phyloP scores from a whole-genome alignment of 1,140 invertebrate genomes.

The Brachionus plicatilis region DNA sequence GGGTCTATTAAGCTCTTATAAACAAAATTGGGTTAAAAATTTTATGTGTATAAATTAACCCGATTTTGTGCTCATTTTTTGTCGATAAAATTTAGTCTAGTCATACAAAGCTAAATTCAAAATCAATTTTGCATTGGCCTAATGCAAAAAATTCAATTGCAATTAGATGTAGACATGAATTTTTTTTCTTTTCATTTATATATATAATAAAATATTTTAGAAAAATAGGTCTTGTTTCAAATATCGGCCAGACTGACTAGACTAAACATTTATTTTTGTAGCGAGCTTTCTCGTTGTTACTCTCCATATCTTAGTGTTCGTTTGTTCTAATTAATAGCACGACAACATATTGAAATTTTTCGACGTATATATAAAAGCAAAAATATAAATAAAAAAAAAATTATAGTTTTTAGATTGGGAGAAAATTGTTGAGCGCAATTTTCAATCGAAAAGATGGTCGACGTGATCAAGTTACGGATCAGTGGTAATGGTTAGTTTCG shows the following conservation, averaged over 20 bases:
- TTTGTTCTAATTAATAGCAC: conserved; percentile 32
- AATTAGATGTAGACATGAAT: conserved; percentile 26
- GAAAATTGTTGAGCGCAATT: conserved; percentile 7
- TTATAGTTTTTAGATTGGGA: conserved; percentile 2
- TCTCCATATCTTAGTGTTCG: background rate
- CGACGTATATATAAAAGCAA: background rate
- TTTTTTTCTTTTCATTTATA: background rate
- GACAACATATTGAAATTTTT: conserved; percentile 29
- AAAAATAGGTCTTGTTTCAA: background rate
- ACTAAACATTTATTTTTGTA: background rate
- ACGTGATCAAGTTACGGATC: background rate
- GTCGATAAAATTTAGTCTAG: conserved; percentile 14
- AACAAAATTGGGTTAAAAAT: conserved; percentile 29
- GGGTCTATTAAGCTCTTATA: conserved; percentile 10
- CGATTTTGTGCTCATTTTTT: background rate
- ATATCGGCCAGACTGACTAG: conserved; percentile 12
- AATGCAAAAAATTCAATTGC: background rate
- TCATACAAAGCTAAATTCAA: background rate
- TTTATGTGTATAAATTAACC: conserved; percentile 17
- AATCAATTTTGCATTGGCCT: conserved; percentile 5
- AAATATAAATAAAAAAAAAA: conserved; percentile 33
- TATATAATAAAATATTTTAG: background rate
- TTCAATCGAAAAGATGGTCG: background rate
- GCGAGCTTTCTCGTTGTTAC: conserved; percentile 4
- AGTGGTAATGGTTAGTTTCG: background rate